These are phyloP conservation scores for Hapalemur alaotrensis DNA, from an alignment of 2,797 vertebrate genomes.

Conservation along the genomic window DNA sequence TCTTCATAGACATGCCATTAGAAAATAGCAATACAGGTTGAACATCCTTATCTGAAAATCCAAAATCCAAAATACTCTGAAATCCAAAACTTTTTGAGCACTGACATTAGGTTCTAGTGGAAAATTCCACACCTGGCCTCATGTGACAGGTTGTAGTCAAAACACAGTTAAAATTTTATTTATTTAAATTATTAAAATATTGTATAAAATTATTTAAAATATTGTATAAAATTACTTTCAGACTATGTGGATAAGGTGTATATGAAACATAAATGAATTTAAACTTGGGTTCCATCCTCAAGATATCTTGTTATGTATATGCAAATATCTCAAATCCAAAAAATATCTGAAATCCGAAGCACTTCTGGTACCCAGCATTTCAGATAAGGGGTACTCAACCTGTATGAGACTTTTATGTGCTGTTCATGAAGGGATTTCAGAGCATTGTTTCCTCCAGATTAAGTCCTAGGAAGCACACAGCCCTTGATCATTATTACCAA, in stretches of 20 bases:
- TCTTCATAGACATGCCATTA: not conserved
- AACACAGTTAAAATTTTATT: not conserved
- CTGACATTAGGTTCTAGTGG: not conserved
- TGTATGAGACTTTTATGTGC: not conserved
- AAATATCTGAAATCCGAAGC: not conserved
- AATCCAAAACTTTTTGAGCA: not conserved
- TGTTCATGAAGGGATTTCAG: not conserved
- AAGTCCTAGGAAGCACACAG: slow-evolving; percentile 51
- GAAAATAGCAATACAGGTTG: not conserved
- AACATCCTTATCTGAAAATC: not conserved
- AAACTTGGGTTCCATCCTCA: not conserved
- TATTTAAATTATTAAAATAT: not conserved
- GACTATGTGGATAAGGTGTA: not conserved
- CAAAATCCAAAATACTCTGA: not conserved
- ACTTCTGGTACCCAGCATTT: not conserved
- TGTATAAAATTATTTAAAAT: not conserved
- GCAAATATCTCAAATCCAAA: not conserved
- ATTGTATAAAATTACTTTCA: not conserved
- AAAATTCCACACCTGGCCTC: not conserved
- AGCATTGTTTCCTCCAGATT: not conserved
- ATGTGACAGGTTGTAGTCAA: not conserved
- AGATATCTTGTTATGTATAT: not conserved
- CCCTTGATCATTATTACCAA: slow-evolving; percentile 57
- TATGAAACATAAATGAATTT: not conserved
- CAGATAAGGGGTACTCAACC: not conserved